These are phyloP conservation scores for Lipophrys pholis DNA, from an alignment of 2,113 vertebrate species.

Conservation along the genomic window DNA sequence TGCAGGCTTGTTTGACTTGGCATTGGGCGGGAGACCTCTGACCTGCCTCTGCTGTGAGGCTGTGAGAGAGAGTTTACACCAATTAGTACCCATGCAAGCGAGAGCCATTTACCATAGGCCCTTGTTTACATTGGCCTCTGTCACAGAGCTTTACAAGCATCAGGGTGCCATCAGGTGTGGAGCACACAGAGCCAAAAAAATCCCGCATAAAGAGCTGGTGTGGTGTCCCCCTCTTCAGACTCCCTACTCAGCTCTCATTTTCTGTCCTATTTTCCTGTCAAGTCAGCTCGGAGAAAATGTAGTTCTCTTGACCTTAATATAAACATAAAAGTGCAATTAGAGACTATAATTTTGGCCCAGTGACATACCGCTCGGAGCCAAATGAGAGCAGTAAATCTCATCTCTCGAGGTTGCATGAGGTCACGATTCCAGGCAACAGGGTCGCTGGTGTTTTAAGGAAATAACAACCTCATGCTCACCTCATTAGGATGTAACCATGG, in stretches of 20 bases:
- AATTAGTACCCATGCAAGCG: conserved; percentile 73
- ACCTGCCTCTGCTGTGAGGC: conserved; percentile 60
- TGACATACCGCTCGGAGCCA: conserved; percentile 48
- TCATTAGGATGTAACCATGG: conserved; percentile 68
- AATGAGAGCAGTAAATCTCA: conserved; percentile 69
- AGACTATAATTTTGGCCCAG: conserved; percentile 53
- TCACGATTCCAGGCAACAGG: conserved; percentile 61
- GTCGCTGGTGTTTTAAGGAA: conserved; percentile 60
- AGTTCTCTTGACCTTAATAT: conserved; percentile 61
- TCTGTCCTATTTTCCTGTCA: conserved; percentile 44
- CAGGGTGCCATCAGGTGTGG: conserved; percentile 73
- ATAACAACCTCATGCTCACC: conserved; percentile 71
- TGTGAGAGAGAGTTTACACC: conserved; percentile 70
- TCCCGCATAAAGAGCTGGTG: conserved; percentile 32
- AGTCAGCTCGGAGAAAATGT: conserved; percentile 39
- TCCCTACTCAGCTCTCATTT: conserved; percentile 28
- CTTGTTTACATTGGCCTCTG: conserved; percentile 79
- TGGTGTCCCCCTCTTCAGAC: conserved; percentile 33
- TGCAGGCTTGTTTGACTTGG: conserved; percentile 89
- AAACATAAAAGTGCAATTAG: conserved; percentile 69
- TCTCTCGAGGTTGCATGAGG: conserved; percentile 65
- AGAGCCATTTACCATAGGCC: conserved; percentile 69
- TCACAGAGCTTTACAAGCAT: conserved; percentile 58
- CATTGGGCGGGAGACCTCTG: conserved; percentile 78
- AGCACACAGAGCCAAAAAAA: conserved; percentile 34